These are phyloP conservation scores for Philereme transversata DNA, from an alignment of 2,888 invertebrate species.

Conservation along the genomic window DNA sequence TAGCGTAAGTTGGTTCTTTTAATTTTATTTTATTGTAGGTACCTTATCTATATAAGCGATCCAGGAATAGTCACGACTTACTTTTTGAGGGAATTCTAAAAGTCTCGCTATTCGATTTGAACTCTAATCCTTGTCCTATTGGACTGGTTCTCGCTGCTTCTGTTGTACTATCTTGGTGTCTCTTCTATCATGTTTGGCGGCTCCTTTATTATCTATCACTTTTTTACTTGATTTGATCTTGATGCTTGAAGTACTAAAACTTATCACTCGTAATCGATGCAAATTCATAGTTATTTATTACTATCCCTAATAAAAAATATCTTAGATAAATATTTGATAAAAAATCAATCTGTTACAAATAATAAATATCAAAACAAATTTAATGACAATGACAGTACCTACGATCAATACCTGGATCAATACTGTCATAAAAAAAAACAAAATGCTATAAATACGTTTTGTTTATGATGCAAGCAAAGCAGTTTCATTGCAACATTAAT, in stretches of 20 bases:
- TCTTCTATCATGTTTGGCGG: not conserved
- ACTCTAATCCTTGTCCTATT: conserved; percentile 3
- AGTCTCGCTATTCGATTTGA: conserved; percentile 18
- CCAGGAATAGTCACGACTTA: not conserved
- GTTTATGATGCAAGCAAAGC: too few species aligned
- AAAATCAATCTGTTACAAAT: conserved; percentile 9
- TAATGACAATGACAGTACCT: too few species aligned
- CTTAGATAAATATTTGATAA: not conserved
- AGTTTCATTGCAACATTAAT: conserved; percentile 41
- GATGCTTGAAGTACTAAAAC: conserved; percentile 35
- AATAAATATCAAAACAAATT: conserved; percentile 4
- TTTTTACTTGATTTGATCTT: conserved; percentile 10
- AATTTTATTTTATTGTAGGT: too few species aligned
- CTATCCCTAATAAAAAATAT: conserved; percentile 1
- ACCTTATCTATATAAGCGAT: too few species aligned
- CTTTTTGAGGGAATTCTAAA: conserved; percentile 9
- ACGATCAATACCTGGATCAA: not conserved
- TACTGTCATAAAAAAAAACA: too few species aligned
- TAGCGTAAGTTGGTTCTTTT: too few species aligned
- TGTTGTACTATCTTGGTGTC: not conserved
- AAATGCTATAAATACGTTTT: not conserved
- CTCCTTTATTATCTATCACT: not conserved
- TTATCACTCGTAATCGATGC: conserved; percentile 47
- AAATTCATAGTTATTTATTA: conserved; percentile 41
- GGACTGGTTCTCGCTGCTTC: not conserved